Conservation (phyloP, 2,797 vertebrate species). For the Cetoscarus ocellatus region DNA sequence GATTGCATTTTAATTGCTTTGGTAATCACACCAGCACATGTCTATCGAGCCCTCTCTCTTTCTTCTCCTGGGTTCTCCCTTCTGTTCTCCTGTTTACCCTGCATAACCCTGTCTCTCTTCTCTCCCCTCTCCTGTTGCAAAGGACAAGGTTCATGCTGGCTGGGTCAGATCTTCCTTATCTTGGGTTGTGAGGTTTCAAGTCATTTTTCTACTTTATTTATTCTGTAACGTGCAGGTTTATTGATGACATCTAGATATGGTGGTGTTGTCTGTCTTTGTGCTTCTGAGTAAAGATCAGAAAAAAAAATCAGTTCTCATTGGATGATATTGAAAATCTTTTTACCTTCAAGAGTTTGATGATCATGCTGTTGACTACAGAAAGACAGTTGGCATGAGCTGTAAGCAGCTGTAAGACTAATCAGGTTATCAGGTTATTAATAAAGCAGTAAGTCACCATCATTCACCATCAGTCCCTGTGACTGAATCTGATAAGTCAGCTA, state of each 20-base stretch:
- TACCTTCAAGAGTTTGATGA: too few species aligned
- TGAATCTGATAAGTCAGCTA: too few species aligned
- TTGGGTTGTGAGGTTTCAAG: neutral
- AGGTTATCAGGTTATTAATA: too few species aligned
- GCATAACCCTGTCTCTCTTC: neutral
- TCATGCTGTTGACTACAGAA: too few species aligned
- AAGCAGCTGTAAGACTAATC: too few species aligned
- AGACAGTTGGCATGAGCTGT: too few species aligned
- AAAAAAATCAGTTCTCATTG: too few species aligned
- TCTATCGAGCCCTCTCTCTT: neutral
- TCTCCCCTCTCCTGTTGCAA: slow-evolving; percentile 5
- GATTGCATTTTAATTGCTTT: slow-evolving; percentile 44
- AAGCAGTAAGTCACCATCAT: too few species aligned
- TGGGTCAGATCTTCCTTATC: slow-evolving; percentile 17
- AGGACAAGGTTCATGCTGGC: slow-evolving; percentile 23
- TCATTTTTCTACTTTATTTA: slow-evolving; percentile 24
- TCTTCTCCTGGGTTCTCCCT: neutral
- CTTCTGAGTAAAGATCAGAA: too few species aligned
- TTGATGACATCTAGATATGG: slow-evolving; percentile 31
- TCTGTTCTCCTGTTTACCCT: slow-evolving; percentile 6
- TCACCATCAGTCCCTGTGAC: too few species aligned
- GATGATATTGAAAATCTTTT: too few species aligned
- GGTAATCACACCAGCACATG: slow-evolving; percentile 43
- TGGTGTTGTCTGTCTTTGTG: neutral
- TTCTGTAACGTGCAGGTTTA: slow-evolving; percentile 17